Evolutionary conservation across 2,888 invertebrate genomes (phyloP).

Genomic region (Amitus sp.): DNA sequence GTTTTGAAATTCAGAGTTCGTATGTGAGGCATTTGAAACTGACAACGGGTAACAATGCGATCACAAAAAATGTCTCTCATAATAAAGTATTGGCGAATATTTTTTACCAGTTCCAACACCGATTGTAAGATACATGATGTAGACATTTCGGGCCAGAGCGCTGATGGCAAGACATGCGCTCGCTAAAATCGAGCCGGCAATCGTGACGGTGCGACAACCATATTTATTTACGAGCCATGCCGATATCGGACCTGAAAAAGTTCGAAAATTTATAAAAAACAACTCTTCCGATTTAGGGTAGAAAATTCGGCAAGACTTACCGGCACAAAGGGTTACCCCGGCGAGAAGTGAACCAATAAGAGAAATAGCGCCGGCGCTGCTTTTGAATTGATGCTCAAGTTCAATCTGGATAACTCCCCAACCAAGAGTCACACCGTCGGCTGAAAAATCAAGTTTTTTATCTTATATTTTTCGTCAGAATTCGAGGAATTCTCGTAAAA

Average conservation of each 20-base stretch:
- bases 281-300: too few species aligned
- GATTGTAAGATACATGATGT: constrained; percentile 89
- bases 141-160: constrained; percentile 83
- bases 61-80: too few species aligned
- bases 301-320: too few species aligned
- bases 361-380: constrained; percentile 86
- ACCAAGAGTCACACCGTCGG: constrained; percentile 98
- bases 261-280: not conserved
- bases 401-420: constrained; percentile 94
- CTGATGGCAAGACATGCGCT: constrained; percentile 82
- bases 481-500: too few species aligned
- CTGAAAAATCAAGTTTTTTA: too few species aligned
- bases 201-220: constrained; percentile 92
- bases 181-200: constrained; percentile 85
- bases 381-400: constrained; percentile 84
- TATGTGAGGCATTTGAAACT: too few species aligned
- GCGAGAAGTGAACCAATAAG: constrained; percentile 95
- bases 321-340: constrained; percentile 94
- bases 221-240: constrained; percentile 95
- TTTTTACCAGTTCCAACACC: constrained; percentile 84
- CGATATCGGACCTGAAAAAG: constrained; percentile 85
- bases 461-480: too few species aligned
- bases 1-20: too few species aligned
- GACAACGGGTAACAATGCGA: too few species aligned
- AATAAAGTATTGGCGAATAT: not conserved